Conservation (phyloP, 1,140 invertebrate species). For the Atopsyche davidsoni region DNA sequence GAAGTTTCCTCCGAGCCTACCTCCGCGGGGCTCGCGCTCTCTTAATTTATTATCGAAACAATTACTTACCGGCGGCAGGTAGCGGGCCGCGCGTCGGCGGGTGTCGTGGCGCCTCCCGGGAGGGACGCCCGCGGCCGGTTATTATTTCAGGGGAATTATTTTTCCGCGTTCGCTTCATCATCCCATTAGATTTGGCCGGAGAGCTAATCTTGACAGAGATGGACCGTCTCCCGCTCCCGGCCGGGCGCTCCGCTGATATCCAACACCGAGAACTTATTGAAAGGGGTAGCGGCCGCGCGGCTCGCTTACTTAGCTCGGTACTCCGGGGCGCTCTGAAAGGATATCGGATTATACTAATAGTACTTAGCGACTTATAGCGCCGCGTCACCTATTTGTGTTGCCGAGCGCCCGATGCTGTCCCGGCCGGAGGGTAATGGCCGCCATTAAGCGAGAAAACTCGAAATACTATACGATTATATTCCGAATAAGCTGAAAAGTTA, state of each 20-base stretch:
- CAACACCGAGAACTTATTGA: conserved; percentile 30
- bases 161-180: conserved; percentile 17
- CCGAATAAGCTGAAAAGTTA: too few species aligned
- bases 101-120: too few species aligned
- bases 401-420: neutral
- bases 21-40: too few species aligned
- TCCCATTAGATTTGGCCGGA: conserved; percentile 13
- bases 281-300: conserved; percentile 28
- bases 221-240: conserved; percentile 7
- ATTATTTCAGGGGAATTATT: neutral
- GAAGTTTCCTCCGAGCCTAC: too few species aligned
- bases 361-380: conserved; percentile 14
- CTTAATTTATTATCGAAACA: too few species aligned
- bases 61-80: too few species aligned
- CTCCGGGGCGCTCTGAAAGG: conserved; percentile 25
- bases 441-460: too few species aligned
- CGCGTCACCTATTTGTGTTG: conserved; percentile 4
- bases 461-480: too few species aligned
- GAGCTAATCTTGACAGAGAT: conserved; percentile 23
- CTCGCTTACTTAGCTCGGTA: conserved; percentile 22
- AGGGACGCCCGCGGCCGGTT: too few species aligned
- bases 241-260: conserved; percentile 17
- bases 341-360: conserved; percentile 31
- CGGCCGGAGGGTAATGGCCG: too few species aligned
- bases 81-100: too few species aligned